These are phyloP conservation scores for Sciaenops ocellatus DNA, from an alignment of 2,797 vertebrate genomes.

Conservation along the genomic window DNA sequence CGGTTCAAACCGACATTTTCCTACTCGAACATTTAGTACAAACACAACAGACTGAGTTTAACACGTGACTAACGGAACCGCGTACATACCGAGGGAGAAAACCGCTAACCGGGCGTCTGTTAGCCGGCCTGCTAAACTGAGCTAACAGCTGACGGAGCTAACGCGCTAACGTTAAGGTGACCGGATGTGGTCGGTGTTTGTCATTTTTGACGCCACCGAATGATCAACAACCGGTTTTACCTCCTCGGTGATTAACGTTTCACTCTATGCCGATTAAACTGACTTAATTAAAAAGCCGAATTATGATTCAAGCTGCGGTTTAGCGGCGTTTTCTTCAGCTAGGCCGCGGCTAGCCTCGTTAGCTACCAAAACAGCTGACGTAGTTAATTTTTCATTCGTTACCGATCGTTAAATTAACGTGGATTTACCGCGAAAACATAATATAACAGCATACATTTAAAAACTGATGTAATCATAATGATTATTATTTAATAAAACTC, in stretches of 20 bases:
- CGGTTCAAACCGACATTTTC: background rate
- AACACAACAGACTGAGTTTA: background rate
- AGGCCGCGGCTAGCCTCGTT: background rate
- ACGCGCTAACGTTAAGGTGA: background rate
- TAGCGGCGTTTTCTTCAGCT: accelerated
- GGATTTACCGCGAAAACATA: accelerated
- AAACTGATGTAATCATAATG: accelerated
- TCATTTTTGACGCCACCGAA: accelerated
- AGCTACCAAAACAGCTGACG: slow-evolving; percentile 6
- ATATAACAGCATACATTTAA: accelerated
- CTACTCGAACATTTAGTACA: background rate
- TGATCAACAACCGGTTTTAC: accelerated
- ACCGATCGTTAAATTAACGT: accelerated
- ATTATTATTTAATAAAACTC: accelerated
- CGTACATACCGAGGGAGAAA: too few relatives aligned
- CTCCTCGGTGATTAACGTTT: accelerated
- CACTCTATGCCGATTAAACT: accelerated
- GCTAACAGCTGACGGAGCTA: background rate
- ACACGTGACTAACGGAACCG: background rate
- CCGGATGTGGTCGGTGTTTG: background rate
- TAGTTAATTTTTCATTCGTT: background rate
- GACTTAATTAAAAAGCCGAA: accelerated
- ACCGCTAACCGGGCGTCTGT: background rate
- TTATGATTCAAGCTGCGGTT: accelerated
- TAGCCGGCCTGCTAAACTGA: too few relatives aligned